Conservation (phyloP, 2,113 vertebrate species). For the Poeciliopsis turrubarensis region DNA sequence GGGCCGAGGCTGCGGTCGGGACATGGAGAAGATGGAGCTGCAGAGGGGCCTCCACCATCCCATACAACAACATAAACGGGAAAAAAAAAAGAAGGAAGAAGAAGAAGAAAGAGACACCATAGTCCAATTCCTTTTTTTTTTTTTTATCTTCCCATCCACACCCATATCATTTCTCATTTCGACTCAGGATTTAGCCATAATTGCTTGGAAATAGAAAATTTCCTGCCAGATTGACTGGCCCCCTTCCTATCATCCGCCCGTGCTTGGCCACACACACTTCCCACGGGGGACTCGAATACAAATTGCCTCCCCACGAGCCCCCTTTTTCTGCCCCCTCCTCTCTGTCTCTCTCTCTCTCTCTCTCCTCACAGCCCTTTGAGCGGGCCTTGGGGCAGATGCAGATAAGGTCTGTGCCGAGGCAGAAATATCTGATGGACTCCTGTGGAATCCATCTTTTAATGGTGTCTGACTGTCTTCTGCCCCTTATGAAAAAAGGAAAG, state of each 20-base stretch:
- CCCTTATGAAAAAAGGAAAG: slow-evolving; percentile 46
- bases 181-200: slow-evolving; percentile 21
- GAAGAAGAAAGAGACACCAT: neutral
- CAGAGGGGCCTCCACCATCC: slow-evolving; percentile 6
- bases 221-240: slow-evolving; percentile 27
- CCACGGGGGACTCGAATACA: slow-evolving; percentile 60
- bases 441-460: slow-evolving; percentile 60
- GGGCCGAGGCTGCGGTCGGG: slow-evolving; percentile 31
- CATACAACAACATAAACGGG: too few relatives aligned
- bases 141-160: neutral
- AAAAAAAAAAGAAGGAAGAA: neutral
- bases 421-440: slow-evolving; percentile 61
- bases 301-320: slow-evolving; percentile 54
- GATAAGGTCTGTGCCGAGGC: slow-evolving; percentile 50
- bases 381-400: slow-evolving; percentile 64
- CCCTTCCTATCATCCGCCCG: slow-evolving; percentile 19
- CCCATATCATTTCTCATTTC: slow-evolving; percentile 28
- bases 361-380: slow-evolving; percentile 32
- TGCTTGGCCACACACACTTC: slow-evolving; percentile 27
- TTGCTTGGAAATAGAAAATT: slow-evolving; percentile 49
- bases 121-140: neutral
- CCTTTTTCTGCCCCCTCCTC: slow-evolving; percentile 8
- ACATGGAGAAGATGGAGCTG: slow-evolving; percentile 23
- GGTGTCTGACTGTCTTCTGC: slow-evolving; percentile 52
- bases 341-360: neutral